Percentiles rank a stretch among this genome's conserved stretches.
These are phyloP conservation scores for Scaptomyza pallida DNA, from an alignment of 1,140 invertebrate species.

Conservation along the genomic window DNA sequence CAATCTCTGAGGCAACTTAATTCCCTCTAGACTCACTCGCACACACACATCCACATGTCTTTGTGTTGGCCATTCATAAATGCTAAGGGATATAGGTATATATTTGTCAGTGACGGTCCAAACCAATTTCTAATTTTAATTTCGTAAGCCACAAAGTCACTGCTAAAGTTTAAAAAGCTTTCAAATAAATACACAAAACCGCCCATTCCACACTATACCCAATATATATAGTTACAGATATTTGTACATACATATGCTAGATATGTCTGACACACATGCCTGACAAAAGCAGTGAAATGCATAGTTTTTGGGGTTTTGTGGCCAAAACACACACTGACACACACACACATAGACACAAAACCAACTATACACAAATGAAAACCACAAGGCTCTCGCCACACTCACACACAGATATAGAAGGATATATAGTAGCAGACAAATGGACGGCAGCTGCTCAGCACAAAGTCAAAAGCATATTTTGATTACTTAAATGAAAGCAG, in stretches of 20 bases:
- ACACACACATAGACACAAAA: constrained; percentile 28
- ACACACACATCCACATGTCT: constrained; percentile 9
- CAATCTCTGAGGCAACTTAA: constrained; percentile 71
- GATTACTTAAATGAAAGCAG: constrained; percentile 79
- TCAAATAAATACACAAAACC: constrained; percentile 75
- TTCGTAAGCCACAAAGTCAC: constrained; percentile 82
- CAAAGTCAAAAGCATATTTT: constrained; percentile 80
- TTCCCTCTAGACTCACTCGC: constrained; percentile 22
- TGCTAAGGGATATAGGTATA: constrained; percentile 44
- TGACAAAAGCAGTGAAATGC: constrained; percentile 77
- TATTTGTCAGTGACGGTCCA: constrained; percentile 59
- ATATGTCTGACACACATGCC: constrained; percentile 22
- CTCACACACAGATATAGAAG: constrained; percentile 28
- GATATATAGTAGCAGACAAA: constrained; percentile 6
- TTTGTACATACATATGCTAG: constrained; percentile 6
- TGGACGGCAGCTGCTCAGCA: constrained; percentile 66
- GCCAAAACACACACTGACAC: constrained; percentile 14
- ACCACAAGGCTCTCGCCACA: constrained; percentile 54
- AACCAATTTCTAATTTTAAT: constrained; percentile 82
- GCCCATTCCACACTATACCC: constrained; percentile 25
- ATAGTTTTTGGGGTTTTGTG: constrained; percentile 77
- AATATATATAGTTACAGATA: constrained; percentile 13
- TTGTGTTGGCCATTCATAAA: constrained; percentile 42
- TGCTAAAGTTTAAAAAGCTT: constrained; percentile 80
- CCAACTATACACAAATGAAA: constrained; percentile 59